Conservation (phyloP, 1,140 invertebrate genomes). For the Drosophila pectinifera region DNA sequence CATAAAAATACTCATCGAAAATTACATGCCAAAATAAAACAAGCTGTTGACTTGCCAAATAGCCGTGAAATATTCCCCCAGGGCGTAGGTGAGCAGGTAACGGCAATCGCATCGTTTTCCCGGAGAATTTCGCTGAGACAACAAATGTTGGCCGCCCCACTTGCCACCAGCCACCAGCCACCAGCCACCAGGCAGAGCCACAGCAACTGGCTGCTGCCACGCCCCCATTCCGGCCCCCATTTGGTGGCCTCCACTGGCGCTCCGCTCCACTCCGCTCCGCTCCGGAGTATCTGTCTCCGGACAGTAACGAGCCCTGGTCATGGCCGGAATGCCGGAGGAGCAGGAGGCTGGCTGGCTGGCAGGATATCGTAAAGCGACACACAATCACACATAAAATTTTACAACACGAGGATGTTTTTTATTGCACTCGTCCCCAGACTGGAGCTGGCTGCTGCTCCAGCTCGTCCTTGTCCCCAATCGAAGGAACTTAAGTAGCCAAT, state of each 20-base stretch:
- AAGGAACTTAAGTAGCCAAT: conserved; percentile 80
- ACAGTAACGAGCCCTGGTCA: conserved; percentile 69
- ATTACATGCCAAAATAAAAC: conserved; percentile 78
- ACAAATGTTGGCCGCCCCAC: conserved; percentile 59
- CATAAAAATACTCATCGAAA: conserved; percentile 83
- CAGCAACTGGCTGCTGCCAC: conserved; percentile 26
- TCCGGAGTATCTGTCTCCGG: conserved; percentile 37
- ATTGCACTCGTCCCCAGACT: conserved; percentile 60
- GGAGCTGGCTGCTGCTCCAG: conserved; percentile 1
- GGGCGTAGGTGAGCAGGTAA: conserved; percentile 81
- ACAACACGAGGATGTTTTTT: conserved; percentile 83
- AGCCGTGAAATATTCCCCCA: conserved; percentile 82
- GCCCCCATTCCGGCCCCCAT: conserved; percentile 40
- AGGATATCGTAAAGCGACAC: conserved; percentile 83
- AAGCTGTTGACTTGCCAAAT: conserved; percentile 84
- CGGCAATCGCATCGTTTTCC: conserved; percentile 75
- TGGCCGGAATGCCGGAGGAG: conserved; percentile 20
- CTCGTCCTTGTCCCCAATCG: conserved; percentile 59
- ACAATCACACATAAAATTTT: conserved; percentile 84
- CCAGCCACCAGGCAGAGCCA: background rate
- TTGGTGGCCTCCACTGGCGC: conserved; percentile 30
- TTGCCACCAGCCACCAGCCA: conserved; percentile 3
- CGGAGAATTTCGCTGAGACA: conserved; percentile 74
- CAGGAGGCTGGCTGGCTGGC: conserved; percentile 23
- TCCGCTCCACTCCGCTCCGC: conserved; percentile 4